Conservation (phyloP, 1,140 invertebrate species). For the Gyrodactylus bullatarudis region DNA sequence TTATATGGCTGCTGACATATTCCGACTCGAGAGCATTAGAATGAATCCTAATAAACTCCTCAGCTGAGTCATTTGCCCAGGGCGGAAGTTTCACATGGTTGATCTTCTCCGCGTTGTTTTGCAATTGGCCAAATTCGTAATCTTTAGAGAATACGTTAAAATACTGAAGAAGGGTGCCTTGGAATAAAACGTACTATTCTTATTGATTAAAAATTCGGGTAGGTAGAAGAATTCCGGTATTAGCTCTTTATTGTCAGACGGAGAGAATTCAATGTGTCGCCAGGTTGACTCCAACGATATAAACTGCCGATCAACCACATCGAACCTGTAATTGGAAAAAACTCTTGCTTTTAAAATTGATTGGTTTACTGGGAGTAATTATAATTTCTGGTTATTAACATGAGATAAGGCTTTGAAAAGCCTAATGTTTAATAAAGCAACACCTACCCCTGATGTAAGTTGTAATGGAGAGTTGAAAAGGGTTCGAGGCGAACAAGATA, state of each 20-base stretch:
- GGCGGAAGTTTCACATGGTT: constrained; percentile 68
- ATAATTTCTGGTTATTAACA: constrained; percentile 25
- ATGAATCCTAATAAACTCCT: constrained; percentile 54
- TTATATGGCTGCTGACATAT: constrained; percentile 73
- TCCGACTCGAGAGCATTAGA: constrained; percentile 61
- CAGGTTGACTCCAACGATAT: constrained; percentile 81
- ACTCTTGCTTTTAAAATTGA: neutral
- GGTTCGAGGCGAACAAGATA: constrained; percentile 90
- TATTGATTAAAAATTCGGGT: constrained; percentile 65
- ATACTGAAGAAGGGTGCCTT: neutral
- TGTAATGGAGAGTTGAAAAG: constrained; percentile 46
- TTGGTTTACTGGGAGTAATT: constrained; percentile 37
- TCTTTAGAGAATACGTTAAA: neutral
- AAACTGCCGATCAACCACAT: constrained; percentile 93
- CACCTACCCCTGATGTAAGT: neutral
- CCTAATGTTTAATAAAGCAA: neutral
- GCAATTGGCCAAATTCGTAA: neutral
- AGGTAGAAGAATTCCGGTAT: constrained; percentile 97
- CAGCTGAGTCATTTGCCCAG: constrained; percentile 64
- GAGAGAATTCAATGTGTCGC: constrained; percentile 96
- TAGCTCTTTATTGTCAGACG: constrained; percentile 41
- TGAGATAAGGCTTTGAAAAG: too few relatives aligned
- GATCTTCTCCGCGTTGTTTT: constrained; percentile 22
- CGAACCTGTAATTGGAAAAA: constrained; percentile 41
- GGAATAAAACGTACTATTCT: constrained; percentile 61